phyloP scores from a whole-genome alignment of 2,888 invertebrate genomes.

The Julus scanicus region DNA sequence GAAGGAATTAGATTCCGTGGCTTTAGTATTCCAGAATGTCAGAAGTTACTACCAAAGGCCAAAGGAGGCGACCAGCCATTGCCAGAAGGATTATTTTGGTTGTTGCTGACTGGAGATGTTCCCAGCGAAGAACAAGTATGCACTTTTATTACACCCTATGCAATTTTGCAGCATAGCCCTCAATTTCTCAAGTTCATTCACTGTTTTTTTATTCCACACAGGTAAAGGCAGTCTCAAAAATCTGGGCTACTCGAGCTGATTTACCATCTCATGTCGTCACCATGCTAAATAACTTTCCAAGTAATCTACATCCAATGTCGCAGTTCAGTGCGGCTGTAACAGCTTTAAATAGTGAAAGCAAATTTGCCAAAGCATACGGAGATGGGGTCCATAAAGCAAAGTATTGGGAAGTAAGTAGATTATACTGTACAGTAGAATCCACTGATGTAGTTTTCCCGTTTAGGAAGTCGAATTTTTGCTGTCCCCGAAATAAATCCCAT shows the following conservation, averaged over 20 bases:
- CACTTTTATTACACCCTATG: conserved; percentile 44
- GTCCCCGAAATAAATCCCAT: no score
- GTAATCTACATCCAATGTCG: conserved; percentile 91
- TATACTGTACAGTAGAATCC: no score
- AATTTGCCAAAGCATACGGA: conserved; percentile 89
- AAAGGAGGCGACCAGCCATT: conserved; percentile 83
- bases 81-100: conserved; percentile 95
- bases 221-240: conserved; percentile 75
- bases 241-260: conserved; percentile 89
- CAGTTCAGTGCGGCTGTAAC: conserved; percentile 93
- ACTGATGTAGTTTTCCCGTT: no score
- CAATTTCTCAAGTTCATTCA: not conserved
- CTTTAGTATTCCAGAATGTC: conserved; percentile 91
- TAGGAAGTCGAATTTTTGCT: no score
- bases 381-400: conserved; percentile 87
- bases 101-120: conserved; percentile 87
- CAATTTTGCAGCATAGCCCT: not conserved
- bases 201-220: conserved; percentile 56
- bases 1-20: conserved; percentile 97
- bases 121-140: conserved; percentile 82
- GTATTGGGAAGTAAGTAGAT: conserved; percentile 81
- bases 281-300: conserved; percentile 91
- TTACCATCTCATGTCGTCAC: conserved; percentile 92
- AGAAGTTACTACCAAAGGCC: conserved; percentile 85
- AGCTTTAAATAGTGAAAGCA: conserved; percentile 90